Conservation (phyloP, 2,888 invertebrate genomes). For the Campopleginae sp. region DNA sequence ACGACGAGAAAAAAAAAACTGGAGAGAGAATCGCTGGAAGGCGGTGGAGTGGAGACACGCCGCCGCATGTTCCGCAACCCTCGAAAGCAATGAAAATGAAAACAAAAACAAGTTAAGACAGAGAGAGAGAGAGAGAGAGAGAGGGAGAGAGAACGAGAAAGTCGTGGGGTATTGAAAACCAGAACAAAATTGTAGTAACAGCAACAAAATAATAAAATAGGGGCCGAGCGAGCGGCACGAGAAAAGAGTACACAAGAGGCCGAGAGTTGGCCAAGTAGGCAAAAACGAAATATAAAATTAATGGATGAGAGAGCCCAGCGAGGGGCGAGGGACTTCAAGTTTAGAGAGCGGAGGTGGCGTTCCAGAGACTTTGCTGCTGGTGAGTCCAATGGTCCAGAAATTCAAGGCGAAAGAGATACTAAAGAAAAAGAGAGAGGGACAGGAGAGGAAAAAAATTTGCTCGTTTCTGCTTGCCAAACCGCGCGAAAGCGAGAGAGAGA, state of each 20-base stretch:
- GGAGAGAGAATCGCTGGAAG: conserved; percentile 7
- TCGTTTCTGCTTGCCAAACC: conserved; percentile 40
- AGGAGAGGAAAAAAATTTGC: conserved; percentile 52
- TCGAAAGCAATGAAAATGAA: conserved; percentile 33
- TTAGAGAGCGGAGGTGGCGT: conserved; percentile 51
- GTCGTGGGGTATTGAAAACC: conserved; percentile 50
- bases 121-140: conserved; percentile 41
- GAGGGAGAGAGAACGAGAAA: conserved; percentile 36
- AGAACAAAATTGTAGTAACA: conserved; percentile 46
- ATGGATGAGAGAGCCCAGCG: conserved; percentile 22
- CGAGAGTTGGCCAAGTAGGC: conserved; percentile 53
- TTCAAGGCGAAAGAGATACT: conserved; percentile 45
- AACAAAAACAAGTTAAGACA: conserved; percentile 20
- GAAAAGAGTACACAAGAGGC: conserved; percentile 50
- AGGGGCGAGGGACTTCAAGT: not conserved
- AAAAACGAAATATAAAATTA: conserved; percentile 58
- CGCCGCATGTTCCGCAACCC: conserved; percentile 47
- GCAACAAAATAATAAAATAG: conserved; percentile 62
- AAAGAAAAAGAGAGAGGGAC: conserved; percentile 34
- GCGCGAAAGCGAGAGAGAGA: conserved; percentile 47
- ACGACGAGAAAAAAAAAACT: conserved; percentile 2
- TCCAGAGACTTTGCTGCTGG: conserved; percentile 39
- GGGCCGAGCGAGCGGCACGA: conserved; percentile 48
- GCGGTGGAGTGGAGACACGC: conserved; percentile 37
- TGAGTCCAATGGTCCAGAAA: conserved; percentile 42